These are phyloP conservation scores for Bettongia penicillata DNA, from an alignment of 2,113 vertebrate genomes.

Conservation along the genomic window DNA sequence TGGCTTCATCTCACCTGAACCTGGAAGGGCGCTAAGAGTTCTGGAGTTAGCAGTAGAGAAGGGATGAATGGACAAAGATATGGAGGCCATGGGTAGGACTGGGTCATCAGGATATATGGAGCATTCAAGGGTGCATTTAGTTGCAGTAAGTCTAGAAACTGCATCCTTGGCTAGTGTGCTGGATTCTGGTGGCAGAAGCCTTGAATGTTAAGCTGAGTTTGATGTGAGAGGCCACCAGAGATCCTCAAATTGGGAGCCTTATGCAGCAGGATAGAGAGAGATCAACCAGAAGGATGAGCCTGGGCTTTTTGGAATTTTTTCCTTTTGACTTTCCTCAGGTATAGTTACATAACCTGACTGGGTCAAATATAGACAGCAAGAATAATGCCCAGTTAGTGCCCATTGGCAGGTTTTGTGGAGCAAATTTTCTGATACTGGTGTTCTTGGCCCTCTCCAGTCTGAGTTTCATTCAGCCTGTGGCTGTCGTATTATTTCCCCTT, in stretches of 20 bases:
- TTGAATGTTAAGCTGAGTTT: not conserved
- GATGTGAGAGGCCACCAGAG: not conserved
- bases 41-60: not conserved
- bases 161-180: not conserved
- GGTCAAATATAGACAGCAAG: slow-evolving; percentile 24
- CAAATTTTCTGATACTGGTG: slow-evolving; percentile 20
- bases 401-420: slow-evolving; percentile 23
- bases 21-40: not conserved
- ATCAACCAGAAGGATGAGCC: slow-evolving; percentile 13
- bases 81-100: not conserved
- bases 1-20: not conserved
- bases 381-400: slow-evolving; percentile 38
- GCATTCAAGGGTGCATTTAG: not conserved
- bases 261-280: not conserved
- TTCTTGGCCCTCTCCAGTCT: not conserved
- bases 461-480: not conserved
- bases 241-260: not conserved
- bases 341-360: slow-evolving; percentile 24
- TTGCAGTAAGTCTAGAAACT: not conserved
- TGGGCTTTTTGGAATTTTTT: slow-evolving; percentile 40
- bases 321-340: slow-evolving; percentile 47
- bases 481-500: slow-evolving; percentile 3
- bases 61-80: not conserved
- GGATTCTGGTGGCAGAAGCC: not conserved
- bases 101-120: not conserved